A percentile compares a stretch with the other conserved stretches of the same genome.
These are phyloP conservation scores for Ochropleura plecta DNA, from an alignment of 2,888 invertebrate genomes.

Conservation along the genomic window DNA sequence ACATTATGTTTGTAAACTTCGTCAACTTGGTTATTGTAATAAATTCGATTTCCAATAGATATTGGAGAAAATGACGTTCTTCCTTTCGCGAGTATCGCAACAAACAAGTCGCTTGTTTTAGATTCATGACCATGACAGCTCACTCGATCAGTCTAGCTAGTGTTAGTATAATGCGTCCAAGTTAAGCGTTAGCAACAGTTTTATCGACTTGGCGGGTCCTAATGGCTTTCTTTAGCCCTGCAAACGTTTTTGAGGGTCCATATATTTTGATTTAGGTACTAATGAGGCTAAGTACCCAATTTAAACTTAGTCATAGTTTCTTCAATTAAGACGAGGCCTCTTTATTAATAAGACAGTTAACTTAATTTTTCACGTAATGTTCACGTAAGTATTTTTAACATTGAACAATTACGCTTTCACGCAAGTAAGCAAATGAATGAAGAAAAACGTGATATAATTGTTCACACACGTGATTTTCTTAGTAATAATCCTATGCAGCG, in stretches of 20 bases:
- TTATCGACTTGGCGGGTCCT: neutral
- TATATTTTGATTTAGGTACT: neutral
- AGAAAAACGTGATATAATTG: slow-evolving; percentile 47
- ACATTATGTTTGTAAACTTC: neutral
- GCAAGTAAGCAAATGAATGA: slow-evolving; percentile 20
- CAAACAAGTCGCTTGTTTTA: slow-evolving; percentile 16
- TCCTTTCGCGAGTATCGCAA: slow-evolving; percentile 7
- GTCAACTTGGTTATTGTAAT: neutral
- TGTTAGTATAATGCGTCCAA: neutral
- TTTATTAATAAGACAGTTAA: neutral
- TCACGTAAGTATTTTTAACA: slow-evolving; percentile 1
- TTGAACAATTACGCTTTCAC: slow-evolving; percentile 7
- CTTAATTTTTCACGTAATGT: neutral
- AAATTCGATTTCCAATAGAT: neutral
- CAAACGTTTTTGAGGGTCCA: neutral
- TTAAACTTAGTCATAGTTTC: neutral
- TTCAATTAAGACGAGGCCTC: neutral
- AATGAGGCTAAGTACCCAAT: neutral
- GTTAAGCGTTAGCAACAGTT: neutral
- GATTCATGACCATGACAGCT: slow-evolving; percentile 48
- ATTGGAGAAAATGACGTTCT: slow-evolving; percentile 2
- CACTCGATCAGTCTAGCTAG: neutral
- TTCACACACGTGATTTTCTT: slow-evolving; percentile 43
- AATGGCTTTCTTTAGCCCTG: neutral
- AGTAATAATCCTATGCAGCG: slow-evolving; percentile 5